A percentile compares a stretch with the other conserved stretches of the same genome.
These are phyloP conservation scores for Coleophora flavipennella DNA, from an alignment of 2,888 invertebrate genomes.

Conservation along the genomic window DNA sequence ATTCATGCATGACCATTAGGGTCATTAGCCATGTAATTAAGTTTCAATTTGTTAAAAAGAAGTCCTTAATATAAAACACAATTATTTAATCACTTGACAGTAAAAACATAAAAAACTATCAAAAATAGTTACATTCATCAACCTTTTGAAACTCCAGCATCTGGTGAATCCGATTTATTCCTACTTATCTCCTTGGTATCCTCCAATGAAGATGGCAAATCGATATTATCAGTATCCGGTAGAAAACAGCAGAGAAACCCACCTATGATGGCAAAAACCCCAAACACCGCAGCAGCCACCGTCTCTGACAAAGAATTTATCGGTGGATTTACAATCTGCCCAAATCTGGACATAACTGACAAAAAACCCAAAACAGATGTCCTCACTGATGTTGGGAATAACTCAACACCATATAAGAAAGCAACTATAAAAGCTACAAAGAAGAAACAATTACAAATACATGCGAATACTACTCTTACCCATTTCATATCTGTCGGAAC, in stretches of 20 bases:
- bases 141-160: slow-evolving; percentile 30
- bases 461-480: slow-evolving; percentile 73
- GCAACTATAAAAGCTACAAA: slow-evolving; percentile 85
- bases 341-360: slow-evolving; percentile 84
- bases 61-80: too few species aligned
- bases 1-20: too few species aligned
- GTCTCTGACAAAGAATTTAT: slow-evolving; percentile 72
- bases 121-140: too few species aligned
- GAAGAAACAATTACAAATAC: slow-evolving; percentile 82
- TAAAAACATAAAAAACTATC: too few species aligned
- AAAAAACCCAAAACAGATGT: slow-evolving; percentile 87
- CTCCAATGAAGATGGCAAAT: slow-evolving; percentile 41
- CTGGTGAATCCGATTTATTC: neutral
- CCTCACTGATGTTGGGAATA: slow-evolving; percentile 88
- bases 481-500: slow-evolving; percentile 36
- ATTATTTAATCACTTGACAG: too few species aligned
- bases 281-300: slow-evolving; percentile 70
- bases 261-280: slow-evolving; percentile 75
- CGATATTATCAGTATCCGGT: slow-evolving; percentile 69
- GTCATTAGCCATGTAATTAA: too few species aligned
- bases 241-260: slow-evolving; percentile 75
- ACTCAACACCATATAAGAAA: slow-evolving; percentile 87
- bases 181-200: slow-evolving; percentile 24
- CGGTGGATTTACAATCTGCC: slow-evolving; percentile 85
- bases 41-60: too few species aligned